Evolutionary conservation across 2,113 vertebrate genomes (phyloP).

Genomic region (Gorsachius goisagi): DNA sequence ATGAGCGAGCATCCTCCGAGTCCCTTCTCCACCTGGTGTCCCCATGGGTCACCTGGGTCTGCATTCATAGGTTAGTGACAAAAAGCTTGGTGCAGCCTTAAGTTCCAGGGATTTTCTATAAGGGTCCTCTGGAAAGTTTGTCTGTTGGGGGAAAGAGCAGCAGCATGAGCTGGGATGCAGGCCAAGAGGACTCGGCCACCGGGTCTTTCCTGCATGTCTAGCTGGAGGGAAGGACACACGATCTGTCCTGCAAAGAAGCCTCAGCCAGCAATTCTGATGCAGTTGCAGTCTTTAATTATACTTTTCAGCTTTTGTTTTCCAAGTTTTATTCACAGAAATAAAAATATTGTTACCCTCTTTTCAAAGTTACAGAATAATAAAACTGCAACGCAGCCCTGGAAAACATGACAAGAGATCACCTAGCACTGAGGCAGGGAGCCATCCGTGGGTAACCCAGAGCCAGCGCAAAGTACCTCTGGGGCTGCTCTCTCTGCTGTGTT

Average conservation of each 20-base stretch:
- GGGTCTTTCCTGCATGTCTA: rapidly evolving
- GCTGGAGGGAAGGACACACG: rapidly evolving
- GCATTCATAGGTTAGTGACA: not conserved
- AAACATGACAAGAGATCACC: not conserved
- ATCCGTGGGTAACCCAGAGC: not conserved
- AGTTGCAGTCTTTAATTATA: not conserved
- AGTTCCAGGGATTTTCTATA: not conserved
- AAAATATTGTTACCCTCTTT: not conserved
- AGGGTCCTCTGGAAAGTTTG: not conserved
- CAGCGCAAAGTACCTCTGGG: rapidly evolving
- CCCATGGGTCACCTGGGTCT: not conserved
- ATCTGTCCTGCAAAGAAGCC: not conserved
- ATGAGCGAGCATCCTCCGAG: rapidly evolving
- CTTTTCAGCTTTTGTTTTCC: not conserved
- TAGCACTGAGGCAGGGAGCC: not conserved
- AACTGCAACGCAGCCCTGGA: not conserved
- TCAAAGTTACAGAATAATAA: not conserved
- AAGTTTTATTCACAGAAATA: not conserved
- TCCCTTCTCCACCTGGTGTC: not conserved
- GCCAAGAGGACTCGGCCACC: not conserved
- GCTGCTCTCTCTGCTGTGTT: not conserved
- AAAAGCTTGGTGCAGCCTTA: not conserved
- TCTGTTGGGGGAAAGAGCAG: not conserved
- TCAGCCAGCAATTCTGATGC: not conserved
- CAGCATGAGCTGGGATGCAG: not conserved